These are phyloP conservation scores for Scaptomyza reducta DNA, from an alignment of 2,888 invertebrate species.

Conservation along the genomic window DNA sequence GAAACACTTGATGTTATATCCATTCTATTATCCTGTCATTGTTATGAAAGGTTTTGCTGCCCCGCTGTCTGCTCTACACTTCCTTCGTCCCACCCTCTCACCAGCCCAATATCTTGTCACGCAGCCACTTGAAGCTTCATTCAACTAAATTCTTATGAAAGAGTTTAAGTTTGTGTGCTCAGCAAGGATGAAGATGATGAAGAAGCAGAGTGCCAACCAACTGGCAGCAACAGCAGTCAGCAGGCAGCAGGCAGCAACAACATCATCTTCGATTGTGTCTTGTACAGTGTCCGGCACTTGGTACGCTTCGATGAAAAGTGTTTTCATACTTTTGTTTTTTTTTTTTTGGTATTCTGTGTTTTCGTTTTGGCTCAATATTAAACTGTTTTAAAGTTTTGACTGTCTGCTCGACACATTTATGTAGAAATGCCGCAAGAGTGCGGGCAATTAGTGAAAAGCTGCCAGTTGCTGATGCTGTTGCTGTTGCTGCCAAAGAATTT, in stretches of 20 bases:
- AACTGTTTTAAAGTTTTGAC: slow-evolving; percentile 57
- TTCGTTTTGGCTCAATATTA: slow-evolving; percentile 48
- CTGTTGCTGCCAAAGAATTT: slow-evolving; percentile 57
- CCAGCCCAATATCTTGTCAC: neutral
- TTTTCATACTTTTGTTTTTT: slow-evolving; percentile 6
- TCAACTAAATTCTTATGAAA: slow-evolving; percentile 76
- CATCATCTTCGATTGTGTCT: slow-evolving; percentile 69
- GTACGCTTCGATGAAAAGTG: slow-evolving; percentile 67
- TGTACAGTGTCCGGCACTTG: slow-evolving; percentile 65
- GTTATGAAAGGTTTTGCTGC: slow-evolving; percentile 51
- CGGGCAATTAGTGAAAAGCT: slow-evolving; percentile 67
- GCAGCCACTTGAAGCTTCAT: slow-evolving; percentile 72
- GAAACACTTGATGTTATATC: slow-evolving; percentile 25
- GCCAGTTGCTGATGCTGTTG: slow-evolving; percentile 21
- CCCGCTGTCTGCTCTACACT: slow-evolving; percentile 10
- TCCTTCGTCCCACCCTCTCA: neutral
- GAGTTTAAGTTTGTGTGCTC: slow-evolving; percentile 70
- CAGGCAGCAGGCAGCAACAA: slow-evolving; percentile 25
- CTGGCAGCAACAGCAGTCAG: slow-evolving; percentile 12
- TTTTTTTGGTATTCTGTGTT: neutral
- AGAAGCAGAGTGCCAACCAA: slow-evolving; percentile 7
- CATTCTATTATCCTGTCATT: slow-evolving; percentile 72
- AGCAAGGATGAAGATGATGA: slow-evolving; percentile 24
- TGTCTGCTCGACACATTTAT: slow-evolving; percentile 27
- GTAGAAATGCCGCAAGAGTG: slow-evolving; percentile 69